phyloP scores from a whole-genome alignment of 2,888 invertebrate species.

The Phania funesta region DNA sequence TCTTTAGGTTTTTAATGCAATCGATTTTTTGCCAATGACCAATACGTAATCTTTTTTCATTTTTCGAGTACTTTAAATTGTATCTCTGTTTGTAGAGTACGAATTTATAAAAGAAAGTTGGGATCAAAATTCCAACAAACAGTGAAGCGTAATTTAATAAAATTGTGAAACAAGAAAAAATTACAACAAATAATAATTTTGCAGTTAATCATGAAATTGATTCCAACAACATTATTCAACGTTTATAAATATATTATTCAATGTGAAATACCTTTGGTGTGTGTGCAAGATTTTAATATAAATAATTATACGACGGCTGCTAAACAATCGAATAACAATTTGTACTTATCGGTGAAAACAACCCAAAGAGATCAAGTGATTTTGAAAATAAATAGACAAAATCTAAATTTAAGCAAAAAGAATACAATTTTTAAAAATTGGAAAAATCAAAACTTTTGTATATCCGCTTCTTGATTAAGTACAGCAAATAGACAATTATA shows the following conservation, averaged over 20 bases:
- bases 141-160: conserved; percentile 32
- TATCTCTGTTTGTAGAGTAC: conserved; percentile 29
- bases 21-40: conserved; percentile 61
- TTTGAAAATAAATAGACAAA: conserved; percentile 68
- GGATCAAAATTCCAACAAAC: conserved; percentile 44
- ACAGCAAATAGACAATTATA: conserved; percentile 1
- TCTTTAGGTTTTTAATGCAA: conserved; percentile 49
- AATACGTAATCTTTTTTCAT: conserved; percentile 54
- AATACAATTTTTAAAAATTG: conserved; percentile 75
- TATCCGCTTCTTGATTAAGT: conserved; percentile 79
- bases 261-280: conserved; percentile 59
- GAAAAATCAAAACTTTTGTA: conserved; percentile 79
- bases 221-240: conserved; percentile 76
- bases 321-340: conserved; percentile 69
- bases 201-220: conserved; percentile 80
- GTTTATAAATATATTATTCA: conserved; percentile 61
- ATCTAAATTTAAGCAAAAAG: conserved; percentile 71
- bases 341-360: conserved; percentile 65
- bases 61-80: conserved; percentile 27
- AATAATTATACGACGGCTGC: conserved; percentile 71
- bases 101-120: conserved; percentile 26
- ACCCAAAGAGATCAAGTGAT: conserved; percentile 59
- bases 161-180: conserved; percentile 49
- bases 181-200: conserved; percentile 56
- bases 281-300: conserved; percentile 67